These are phyloP conservation scores for Artibeus lituratus DNA, from an alignment of 2,797 vertebrate genomes.

Conservation along the genomic window DNA sequence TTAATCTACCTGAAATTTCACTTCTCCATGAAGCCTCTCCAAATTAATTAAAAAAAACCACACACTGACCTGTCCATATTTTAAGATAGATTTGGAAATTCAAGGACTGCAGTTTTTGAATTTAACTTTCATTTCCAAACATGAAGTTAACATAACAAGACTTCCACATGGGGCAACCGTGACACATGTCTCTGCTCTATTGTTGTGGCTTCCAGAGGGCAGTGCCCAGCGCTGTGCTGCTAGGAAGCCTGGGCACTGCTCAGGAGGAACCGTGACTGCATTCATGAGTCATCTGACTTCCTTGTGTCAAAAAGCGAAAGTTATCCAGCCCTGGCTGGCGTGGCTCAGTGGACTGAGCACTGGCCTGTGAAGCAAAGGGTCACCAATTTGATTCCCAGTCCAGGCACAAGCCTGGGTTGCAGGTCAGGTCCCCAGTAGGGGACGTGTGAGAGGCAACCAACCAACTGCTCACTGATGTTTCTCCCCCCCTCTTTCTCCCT, in stretches of 20 bases:
- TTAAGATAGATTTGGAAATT: neutral
- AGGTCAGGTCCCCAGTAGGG: too few species aligned
- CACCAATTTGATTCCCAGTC: too few species aligned
- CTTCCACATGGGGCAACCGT: neutral
- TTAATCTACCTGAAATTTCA: neutral
- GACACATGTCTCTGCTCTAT: neutral
- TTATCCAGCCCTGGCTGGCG: neutral
- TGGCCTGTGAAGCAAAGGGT: too few species aligned
- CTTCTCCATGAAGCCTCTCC: neutral
- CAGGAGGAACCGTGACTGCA: neutral
- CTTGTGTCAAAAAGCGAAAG: slow-evolving; percentile 2
- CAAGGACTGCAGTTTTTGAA: neutral
- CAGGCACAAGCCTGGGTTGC: too few species aligned
- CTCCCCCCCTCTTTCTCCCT: too few species aligned
- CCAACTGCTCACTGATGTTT: too few species aligned
- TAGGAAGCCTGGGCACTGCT: neutral
- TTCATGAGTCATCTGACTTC: neutral
- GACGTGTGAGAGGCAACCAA: too few species aligned
- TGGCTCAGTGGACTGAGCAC: too few species aligned
- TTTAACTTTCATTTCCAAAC: neutral
- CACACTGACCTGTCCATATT: neutral
- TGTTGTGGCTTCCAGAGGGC: neutral
- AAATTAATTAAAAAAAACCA: neutral
- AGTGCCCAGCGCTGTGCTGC: neutral
- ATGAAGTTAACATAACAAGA: neutral